Evolutionary conservation across 2,797 vertebrate genomes (phyloP), one percentile per base, ranked within the genome.

Genomic region (Gymnoscopelus braueri): DNA sequence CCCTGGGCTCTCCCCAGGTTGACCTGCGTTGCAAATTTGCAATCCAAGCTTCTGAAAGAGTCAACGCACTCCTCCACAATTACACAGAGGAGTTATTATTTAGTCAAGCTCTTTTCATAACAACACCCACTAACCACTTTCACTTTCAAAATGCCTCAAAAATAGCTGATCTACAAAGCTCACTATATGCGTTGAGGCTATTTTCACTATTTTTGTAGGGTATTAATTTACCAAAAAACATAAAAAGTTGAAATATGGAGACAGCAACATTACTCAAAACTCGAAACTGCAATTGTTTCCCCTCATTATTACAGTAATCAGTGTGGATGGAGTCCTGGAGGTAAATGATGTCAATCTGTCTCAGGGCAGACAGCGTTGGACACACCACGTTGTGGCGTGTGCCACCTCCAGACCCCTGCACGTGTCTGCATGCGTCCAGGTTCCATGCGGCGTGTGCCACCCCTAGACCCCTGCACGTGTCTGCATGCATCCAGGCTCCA

Each of bases 381-480:
- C 53, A 62, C 55, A 26, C 62, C 47, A 11, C 3, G 15, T 66
- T 56, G 67, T 29, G 32, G 32, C 4, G 0, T 4, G 11, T 23
- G 51, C 10, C n/a, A 24, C 24, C 48, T 7, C 19, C 50, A 15
- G 54, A 74, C 75, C 63, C 35, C 35, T 50, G 68, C 77, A 84
- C 47, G 12, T 82, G 79, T 77, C 19, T 19, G 19, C 19, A 19
- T 19, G 19, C 19, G 19, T 19, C 19, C 19, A 19, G 19, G 19
- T 1, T 19, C 19, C 19, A 19, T 19, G 69, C 26, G 29, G 32
- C 4, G 0, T 4, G 11, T 23, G 51, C 10, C 14, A 24, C 23
- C 47, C 5, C 15, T 35, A 14, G 54, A 74, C 74, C 65, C 32
- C 35, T 50, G 68, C 77, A 83, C 44, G 12, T 82, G 79, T 77